These are phyloP conservation scores for Eriosoma lanigerum DNA, from an alignment of 1,140 invertebrate species.

Conservation along the genomic window DNA sequence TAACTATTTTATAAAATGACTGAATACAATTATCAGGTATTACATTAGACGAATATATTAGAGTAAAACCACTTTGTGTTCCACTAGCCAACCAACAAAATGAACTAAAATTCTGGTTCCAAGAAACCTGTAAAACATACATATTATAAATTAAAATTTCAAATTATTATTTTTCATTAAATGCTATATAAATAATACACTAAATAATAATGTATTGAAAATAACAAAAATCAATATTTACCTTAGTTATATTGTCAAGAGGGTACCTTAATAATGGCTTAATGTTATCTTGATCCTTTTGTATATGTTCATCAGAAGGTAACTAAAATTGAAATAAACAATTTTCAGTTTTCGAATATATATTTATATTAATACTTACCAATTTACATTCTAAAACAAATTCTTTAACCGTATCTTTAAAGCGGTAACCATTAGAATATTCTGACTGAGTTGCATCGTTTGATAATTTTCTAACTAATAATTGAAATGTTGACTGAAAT, in stretches of 20 bases:
- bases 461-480: slow-evolving; percentile 7
- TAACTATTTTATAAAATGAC: slow-evolving; percentile 31
- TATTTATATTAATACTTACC: slow-evolving; percentile 34
- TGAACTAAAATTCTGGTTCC: slow-evolving; percentile 61
- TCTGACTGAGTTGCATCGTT: neutral
- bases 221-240: slow-evolving; percentile 6
- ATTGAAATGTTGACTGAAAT: slow-evolving; percentile 21
- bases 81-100: slow-evolving; percentile 59
- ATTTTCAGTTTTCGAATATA: no score
- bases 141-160: slow-evolving; percentile 26
- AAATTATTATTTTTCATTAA: no score
- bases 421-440: neutral
- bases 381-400: slow-evolving; percentile 22
- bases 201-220: neutral
- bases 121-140: slow-evolving; percentile 57
- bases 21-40: slow-evolving; percentile 15
- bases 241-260: slow-evolving; percentile 39
- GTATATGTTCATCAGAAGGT: neutral
- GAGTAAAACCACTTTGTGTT: slow-evolving; percentile 61
- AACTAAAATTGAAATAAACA: neutral
- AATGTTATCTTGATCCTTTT: neutral
- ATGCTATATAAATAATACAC: no score
- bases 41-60: slow-evolving; percentile 54
- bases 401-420: slow-evolving; percentile 9
- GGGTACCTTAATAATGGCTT: slow-evolving; percentile 44